These are phyloP conservation scores for Latheticus oryzae DNA, from an alignment of 2,888 invertebrate genomes.

Conservation along the genomic window DNA sequence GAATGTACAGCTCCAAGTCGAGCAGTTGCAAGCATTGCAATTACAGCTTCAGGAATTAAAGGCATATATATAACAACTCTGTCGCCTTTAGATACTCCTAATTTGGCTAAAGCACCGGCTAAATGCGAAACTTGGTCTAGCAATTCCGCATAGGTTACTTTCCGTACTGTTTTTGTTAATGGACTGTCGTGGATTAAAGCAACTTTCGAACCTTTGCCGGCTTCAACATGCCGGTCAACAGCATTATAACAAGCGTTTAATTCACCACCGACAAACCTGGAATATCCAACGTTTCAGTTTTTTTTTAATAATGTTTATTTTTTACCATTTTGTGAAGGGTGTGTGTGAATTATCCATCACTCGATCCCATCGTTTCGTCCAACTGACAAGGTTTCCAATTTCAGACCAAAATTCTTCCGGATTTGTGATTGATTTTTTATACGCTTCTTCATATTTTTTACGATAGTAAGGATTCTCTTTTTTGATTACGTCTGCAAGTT, in stretches of 20 bases:
- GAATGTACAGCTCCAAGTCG: constrained; percentile 93
- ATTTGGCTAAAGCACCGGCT: constrained; percentile 81
- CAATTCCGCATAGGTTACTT: constrained; percentile 85
- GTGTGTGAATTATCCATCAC: constrained; percentile 86
- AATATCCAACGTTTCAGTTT: constrained; percentile 33
- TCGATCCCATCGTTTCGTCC: constrained; percentile 87
- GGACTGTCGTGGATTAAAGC: constrained; percentile 94
- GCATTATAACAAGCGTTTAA: constrained; percentile 94
- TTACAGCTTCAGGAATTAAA: constrained; percentile 88
- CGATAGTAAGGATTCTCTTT: constrained; percentile 62
- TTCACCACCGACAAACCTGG: constrained; percentile 89
- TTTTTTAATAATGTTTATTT: constrained; percentile 29
- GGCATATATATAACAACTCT: constrained; percentile 95
- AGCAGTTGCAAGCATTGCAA: constrained; percentile 89
- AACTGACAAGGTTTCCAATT: constrained; percentile 77
- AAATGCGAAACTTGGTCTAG: constrained; percentile 81
- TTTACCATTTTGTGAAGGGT: constrained; percentile 93
- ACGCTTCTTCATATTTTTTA: constrained; percentile 73
- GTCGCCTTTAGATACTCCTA: constrained; percentile 86
- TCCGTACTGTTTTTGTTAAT: constrained; percentile 79
- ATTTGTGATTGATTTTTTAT: constrained; percentile 76
- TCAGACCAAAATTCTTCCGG: constrained; percentile 91
- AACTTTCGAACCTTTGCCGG: constrained; percentile 80
- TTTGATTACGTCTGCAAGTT: constrained; percentile 37
- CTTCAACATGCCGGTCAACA: constrained; percentile 87